Percentiles rank a stretch among this genome's conserved stretches.
Evolutionary conservation across 2,797 vertebrate species (phyloP).

Genomic region (Ptychadena robeensis): DNA sequence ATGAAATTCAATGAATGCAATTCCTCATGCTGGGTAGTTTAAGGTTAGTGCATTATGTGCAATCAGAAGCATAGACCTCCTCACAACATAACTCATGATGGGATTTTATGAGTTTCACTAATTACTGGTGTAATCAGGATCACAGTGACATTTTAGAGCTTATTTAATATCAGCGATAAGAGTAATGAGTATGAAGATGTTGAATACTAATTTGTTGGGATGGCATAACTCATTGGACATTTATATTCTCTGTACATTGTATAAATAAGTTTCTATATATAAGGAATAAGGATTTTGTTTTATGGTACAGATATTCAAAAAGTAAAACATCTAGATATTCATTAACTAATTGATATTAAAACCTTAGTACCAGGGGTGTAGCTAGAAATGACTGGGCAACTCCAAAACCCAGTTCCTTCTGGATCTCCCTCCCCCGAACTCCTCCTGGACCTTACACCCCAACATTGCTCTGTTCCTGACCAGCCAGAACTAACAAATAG

Average conservation of each 20-base stretch:
- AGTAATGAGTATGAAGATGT: neutral
- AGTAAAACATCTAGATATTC: too few species aligned
- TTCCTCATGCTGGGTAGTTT: neutral
- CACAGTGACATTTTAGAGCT: neutral
- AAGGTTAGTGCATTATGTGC: neutral
- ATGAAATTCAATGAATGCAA: neutral
- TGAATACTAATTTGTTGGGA: neutral
- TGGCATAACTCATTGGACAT: neutral
- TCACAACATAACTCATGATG: neutral
- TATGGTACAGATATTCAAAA: too few species aligned
- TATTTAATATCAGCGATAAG: neutral
- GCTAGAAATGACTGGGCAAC: too few species aligned
- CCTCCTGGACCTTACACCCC: too few species aligned
- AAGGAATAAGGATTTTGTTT: neutral
- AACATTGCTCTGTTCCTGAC: too few species aligned
- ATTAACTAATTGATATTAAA: neutral
- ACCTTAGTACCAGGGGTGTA: too few species aligned
- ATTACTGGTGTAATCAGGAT: conserved; percentile 1
- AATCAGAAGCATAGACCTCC: neutral
- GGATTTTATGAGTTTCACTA: neutral
- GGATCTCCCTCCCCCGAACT: too few species aligned
- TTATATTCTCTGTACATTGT: neutral
- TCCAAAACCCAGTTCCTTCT: too few species aligned
- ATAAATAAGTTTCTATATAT: neutral
- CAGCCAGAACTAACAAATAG: too few species aligned